Percentiles rank a stretch among this genome's conserved stretches.
phyloP scores from a whole-genome alignment of 2,113 vertebrate species.

The Empidonax alnorum region DNA sequence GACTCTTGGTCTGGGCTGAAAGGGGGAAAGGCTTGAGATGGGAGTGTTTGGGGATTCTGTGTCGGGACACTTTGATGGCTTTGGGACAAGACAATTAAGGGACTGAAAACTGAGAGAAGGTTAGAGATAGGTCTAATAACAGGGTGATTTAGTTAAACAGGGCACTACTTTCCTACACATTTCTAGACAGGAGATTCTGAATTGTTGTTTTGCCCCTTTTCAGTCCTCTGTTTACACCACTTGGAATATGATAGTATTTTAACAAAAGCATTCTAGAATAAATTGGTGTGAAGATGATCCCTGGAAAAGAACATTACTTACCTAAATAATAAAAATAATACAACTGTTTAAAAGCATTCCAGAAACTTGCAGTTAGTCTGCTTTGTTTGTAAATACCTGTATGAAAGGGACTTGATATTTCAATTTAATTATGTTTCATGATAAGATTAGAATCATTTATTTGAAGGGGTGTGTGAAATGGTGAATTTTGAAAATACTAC shows the following conservation, averaged over 20 bases:
- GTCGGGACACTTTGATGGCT: background rate
- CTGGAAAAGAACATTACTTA: background rate
- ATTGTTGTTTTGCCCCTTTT: background rate
- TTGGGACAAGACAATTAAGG: background rate
- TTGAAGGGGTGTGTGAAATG: background rate
- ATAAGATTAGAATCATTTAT: background rate
- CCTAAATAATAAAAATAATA: background rate
- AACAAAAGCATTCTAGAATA: background rate
- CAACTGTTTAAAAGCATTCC: background rate
- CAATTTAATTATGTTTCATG: background rate
- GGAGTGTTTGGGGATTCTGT: background rate
- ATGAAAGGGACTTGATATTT: background rate
- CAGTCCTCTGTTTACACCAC: background rate
- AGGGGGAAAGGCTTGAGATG: background rate
- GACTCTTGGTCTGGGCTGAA: background rate
- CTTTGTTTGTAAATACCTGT: background rate
- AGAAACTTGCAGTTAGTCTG: background rate
- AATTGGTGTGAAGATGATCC: background rate
- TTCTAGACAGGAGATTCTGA: background rate
- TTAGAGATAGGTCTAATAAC: background rate
- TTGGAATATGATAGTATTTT: background rate
- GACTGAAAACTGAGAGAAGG: background rate
- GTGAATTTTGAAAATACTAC: background rate
- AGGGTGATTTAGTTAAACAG: background rate
- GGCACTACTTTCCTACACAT: background rate